Conservation (phyloP, 2,888 invertebrate species). For the Pyralis farinalis region DNA sequence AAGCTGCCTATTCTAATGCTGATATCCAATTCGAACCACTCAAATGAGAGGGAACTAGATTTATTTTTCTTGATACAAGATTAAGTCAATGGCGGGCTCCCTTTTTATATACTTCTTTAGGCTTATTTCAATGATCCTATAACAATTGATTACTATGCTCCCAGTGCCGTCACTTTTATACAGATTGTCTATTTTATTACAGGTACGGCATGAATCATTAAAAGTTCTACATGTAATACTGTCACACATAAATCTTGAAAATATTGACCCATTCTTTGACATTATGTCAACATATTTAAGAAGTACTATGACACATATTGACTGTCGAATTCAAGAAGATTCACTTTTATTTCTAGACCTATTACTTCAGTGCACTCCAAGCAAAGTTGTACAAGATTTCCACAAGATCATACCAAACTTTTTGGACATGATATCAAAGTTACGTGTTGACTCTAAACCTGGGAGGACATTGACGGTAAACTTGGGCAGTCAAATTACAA, state of each 20-base stretch:
- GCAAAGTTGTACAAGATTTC: constrained; percentile 84
- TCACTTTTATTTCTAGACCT: constrained; percentile 89
- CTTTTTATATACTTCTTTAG: no score
- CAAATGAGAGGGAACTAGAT: no score
- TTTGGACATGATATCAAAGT: constrained; percentile 91
- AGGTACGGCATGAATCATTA: constrained; percentile 79
- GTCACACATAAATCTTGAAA: constrained; percentile 55
- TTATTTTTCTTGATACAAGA: no score
- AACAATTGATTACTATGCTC: no score
- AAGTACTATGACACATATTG: constrained; percentile 95
- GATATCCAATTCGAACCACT: no score
- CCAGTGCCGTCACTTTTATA: no score
- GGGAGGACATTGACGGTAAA: constrained; percentile 85
- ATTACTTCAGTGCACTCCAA: constrained; percentile 84
- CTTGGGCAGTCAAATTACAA: constrained; percentile 86
- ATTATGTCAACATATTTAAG: constrained; percentile 89
- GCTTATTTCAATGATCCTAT: no score
- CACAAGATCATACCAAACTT: constrained; percentile 89
- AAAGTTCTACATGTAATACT: constrained; percentile 78
- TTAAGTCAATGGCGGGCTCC: no score
- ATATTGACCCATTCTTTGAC: constrained; percentile 87
- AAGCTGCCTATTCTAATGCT: no score
- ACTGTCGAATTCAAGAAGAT: constrained; percentile 90
- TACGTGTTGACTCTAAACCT: constrained; percentile 83
- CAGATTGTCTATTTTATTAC: constrained; percentile 30